These are phyloP conservation scores for Zaprionus kolodkinae DNA, from an alignment of 1,140 invertebrate genomes.

Conservation along the genomic window DNA sequence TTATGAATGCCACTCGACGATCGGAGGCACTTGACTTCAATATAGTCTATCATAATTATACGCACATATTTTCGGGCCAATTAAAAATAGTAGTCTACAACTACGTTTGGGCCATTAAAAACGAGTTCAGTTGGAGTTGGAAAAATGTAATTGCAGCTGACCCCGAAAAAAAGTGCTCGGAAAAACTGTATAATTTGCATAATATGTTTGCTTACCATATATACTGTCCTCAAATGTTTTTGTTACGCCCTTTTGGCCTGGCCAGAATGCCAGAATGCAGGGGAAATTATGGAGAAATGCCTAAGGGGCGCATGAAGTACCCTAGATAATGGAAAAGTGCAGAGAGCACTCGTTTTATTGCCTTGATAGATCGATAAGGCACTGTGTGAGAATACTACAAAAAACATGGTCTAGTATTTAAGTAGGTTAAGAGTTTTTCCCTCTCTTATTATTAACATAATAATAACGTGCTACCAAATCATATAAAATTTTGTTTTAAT, in stretches of 20 bases:
- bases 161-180: slow-evolving; percentile 13
- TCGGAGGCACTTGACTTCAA: slow-evolving; percentile 33
- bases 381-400: background rate
- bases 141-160: background rate
- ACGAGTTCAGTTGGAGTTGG: slow-evolving; percentile 19
- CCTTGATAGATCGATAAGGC: background rate
- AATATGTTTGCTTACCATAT: slow-evolving; percentile 11
- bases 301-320: background rate
- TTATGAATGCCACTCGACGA: slow-evolving; percentile 45
- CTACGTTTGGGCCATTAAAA: slow-evolving; percentile 53
- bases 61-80: slow-evolving; percentile 61
- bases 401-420: no score
- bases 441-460: no score
- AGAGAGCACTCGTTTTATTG: background rate
- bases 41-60: slow-evolving; percentile 60
- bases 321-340: background rate
- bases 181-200: slow-evolving; percentile 66
- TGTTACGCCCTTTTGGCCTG: slow-evolving; percentile 8
- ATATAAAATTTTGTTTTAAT: background rate
- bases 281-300: background rate
- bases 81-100: slow-evolving; percentile 41
- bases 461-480: no score
- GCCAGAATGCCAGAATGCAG: slow-evolving; percentile 6
- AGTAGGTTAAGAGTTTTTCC: no score
- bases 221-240: slow-evolving; percentile 11